Evolutionary conservation across 2,113 vertebrate species (phyloP).

Genomic region (Canis aureus): DNA sequence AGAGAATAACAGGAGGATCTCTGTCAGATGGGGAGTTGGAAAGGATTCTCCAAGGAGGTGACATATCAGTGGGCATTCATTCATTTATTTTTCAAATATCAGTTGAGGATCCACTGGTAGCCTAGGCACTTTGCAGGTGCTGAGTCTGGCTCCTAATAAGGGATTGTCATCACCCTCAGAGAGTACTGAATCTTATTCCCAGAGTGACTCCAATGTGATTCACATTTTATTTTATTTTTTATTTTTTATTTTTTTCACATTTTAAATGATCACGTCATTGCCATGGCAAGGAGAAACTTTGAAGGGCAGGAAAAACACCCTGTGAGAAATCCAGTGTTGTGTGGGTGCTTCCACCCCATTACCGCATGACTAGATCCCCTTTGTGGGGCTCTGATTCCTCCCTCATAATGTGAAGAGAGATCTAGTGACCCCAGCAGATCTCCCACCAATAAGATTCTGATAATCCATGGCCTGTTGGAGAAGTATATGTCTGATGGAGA

Average conservation of each 20-base stretch:
- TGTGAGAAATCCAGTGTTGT: neutral
- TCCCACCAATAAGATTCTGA: neutral
- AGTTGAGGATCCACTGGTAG: neutral
- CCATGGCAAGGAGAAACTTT: neutral
- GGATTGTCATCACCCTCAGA: neutral
- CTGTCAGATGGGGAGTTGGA: neutral
- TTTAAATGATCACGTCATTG: neutral
- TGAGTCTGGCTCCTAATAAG: neutral
- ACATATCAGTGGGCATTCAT: neutral
- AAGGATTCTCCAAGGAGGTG: neutral
- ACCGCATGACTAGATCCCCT: neutral
- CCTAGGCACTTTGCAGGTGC: neutral
- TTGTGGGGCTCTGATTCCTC: neutral
- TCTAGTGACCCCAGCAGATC: neutral
- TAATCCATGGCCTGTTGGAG: neutral
- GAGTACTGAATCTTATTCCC: neutral
- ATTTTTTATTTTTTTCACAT: neutral
- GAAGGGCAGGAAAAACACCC: neutral
- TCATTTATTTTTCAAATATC: neutral
- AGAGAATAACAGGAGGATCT: neutral
- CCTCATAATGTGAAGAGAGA: neutral
- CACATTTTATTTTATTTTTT: neutral
- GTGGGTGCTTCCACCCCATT: neutral
- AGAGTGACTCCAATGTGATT: too few species aligned
- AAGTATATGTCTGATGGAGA: neutral